These are phyloP conservation scores for Corvus moneduloides DNA, from an alignment of 2,113 vertebrate species.

Conservation along the genomic window DNA sequence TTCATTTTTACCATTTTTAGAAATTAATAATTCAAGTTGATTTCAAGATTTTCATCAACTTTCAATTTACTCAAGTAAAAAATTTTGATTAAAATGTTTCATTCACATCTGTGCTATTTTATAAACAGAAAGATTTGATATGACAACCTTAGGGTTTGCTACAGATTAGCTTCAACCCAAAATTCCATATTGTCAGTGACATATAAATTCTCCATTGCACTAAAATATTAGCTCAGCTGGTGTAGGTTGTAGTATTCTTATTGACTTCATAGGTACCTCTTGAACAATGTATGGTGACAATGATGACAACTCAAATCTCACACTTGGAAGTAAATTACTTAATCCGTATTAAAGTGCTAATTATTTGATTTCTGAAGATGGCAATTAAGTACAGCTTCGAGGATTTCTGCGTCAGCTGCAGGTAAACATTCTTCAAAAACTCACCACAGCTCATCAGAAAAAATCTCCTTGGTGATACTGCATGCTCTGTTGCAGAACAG, in stretches of 20 bases:
- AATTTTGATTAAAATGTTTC: accelerated
- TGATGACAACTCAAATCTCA: background rate
- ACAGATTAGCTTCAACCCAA: background rate
- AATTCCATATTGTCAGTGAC: background rate
- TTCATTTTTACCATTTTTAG: background rate
- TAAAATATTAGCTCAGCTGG: background rate
- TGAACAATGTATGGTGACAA: background rate
- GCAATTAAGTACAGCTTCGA: background rate
- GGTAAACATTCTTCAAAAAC: background rate
- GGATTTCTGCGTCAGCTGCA: background rate
- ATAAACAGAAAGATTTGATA: background rate
- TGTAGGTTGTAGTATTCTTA: background rate
- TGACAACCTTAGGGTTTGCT: accelerated
- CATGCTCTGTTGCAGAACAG: background rate
- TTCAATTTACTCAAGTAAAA: background rate
- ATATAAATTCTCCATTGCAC: background rate
- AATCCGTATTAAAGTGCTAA: background rate
- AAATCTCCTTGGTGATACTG: background rate
- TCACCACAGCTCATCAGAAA: background rate
- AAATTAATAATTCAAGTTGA: background rate
- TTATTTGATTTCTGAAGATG: background rate
- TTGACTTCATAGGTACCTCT: background rate
- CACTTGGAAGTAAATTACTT: background rate
- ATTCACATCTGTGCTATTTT: accelerated
- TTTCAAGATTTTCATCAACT: background rate